These are phyloP conservation scores for Portevinia maculata DNA, from an alignment of 2,888 invertebrate genomes.

Conservation along the genomic window DNA sequence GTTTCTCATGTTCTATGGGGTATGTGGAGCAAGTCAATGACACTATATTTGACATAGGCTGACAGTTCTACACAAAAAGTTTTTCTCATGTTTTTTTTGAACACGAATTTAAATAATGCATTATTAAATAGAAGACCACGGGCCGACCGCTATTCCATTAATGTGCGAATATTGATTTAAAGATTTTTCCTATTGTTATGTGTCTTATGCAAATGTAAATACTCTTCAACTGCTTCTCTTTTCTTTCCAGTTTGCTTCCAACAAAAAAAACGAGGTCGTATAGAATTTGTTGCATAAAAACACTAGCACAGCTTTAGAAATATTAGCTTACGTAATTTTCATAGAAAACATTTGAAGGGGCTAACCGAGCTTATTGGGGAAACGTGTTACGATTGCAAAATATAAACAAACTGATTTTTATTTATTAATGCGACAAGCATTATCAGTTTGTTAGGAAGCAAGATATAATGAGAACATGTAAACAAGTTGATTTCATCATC, in stretches of 20 bases:
- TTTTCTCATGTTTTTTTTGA: constrained; percentile 13
- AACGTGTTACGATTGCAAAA: constrained; percentile 49
- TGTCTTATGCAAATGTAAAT: constrained; percentile 45
- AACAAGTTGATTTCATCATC: constrained; percentile 40
- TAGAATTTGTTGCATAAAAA: constrained; percentile 54
- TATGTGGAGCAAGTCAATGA: constrained; percentile 72
- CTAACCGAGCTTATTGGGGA: not conserved
- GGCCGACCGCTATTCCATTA: constrained; percentile 54
- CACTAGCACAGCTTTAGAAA: not conserved
- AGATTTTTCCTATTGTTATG: not conserved
- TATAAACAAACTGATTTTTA: constrained; percentile 7
- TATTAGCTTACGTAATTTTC: constrained; percentile 30
- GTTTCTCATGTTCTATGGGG: constrained; percentile 38
- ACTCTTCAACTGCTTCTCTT: constrained; percentile 5
- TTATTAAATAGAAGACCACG: constrained; percentile 29
- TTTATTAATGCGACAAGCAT: not conserved
- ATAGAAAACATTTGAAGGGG: constrained; percentile 12
- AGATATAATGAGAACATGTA: constrained; percentile 33
- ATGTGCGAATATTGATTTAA: constrained; percentile 46
- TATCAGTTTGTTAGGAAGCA: constrained; percentile 6
- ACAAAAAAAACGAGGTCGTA: constrained; percentile 40
- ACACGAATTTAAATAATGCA: constrained; percentile 40
- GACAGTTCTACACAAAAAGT: constrained; percentile 14
- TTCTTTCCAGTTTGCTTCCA: not conserved
- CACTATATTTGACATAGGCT: constrained; percentile 56